These are phyloP conservation scores for Macrostomum lignano DNA, from an alignment of 1,140 invertebrate species.

Conservation along the genomic window DNA sequence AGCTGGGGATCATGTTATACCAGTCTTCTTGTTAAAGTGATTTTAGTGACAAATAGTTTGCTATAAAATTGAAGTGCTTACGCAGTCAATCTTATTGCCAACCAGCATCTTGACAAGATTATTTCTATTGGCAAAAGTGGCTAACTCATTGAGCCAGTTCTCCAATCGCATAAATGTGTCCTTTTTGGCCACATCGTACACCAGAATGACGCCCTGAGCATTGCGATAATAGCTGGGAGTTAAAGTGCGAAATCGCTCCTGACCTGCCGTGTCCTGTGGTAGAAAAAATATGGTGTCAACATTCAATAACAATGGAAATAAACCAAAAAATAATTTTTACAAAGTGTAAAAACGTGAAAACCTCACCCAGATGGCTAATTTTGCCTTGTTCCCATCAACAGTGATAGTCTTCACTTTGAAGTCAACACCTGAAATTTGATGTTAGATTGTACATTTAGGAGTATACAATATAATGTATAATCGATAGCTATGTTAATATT, in stretches of 20 bases:
- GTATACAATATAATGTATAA: too few relatives aligned
- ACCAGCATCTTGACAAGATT: slow-evolving; percentile 76
- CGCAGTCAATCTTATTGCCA: slow-evolving; percentile 71
- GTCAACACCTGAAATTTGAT: slow-evolving; percentile 18
- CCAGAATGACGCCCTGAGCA: slow-evolving; percentile 49
- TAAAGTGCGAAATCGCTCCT: slow-evolving; percentile 74
- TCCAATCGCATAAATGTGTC: slow-evolving; percentile 28
- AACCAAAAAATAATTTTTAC: background rate
- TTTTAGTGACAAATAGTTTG: background rate
- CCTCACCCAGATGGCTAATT: slow-evolving; percentile 46
- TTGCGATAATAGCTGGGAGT: slow-evolving; percentile 70
- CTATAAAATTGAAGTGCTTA: slow-evolving; percentile 19
- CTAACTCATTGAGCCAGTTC: slow-evolving; percentile 58
- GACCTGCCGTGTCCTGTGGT: slow-evolving; percentile 79
- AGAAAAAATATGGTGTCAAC: slow-evolving; percentile 10
- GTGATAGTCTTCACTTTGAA: slow-evolving; percentile 38
- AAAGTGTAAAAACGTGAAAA: background rate
- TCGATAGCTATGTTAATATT: too few relatives aligned
- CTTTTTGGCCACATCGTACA: slow-evolving; percentile 60
- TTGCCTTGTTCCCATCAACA: slow-evolving; percentile 63
- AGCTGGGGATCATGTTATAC: too few relatives aligned
- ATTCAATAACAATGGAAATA: background rate
- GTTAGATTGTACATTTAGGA: background rate
- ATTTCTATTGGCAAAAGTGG: slow-evolving; percentile 59
- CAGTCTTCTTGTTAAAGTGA: too few relatives aligned